phyloP scores from a whole-genome alignment of 2,888 invertebrate genomes.

The Volucella bombylans region DNA sequence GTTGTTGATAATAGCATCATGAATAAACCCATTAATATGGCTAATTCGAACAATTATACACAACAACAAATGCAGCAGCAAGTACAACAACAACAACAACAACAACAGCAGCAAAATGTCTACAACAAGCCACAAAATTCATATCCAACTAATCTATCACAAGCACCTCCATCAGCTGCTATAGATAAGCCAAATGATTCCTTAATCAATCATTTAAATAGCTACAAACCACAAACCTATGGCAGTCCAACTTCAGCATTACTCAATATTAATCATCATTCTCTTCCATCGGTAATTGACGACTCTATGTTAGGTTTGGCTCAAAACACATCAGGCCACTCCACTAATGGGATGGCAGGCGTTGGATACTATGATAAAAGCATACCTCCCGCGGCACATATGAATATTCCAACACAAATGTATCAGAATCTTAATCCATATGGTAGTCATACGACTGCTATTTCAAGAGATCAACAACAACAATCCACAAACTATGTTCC shows the following conservation, averaged over 20 bases:
- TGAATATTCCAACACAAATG: slow-evolving; percentile 84
- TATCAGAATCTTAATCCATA: slow-evolving; percentile 76
- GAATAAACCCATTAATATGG: slow-evolving; percentile 75
- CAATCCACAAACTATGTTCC: slow-evolving; percentile 60
- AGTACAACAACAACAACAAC: slow-evolving; percentile 75
- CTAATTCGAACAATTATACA: slow-evolving; percentile 75
- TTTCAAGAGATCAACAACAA: slow-evolving; percentile 73
- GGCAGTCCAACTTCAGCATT: slow-evolving; percentile 78
- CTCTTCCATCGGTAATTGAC: slow-evolving; percentile 77
- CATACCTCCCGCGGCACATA: slow-evolving; percentile 85
- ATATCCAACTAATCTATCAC: slow-evolving; percentile 65
- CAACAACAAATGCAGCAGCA: slow-evolving; percentile 76
- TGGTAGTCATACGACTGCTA: slow-evolving; percentile 54
- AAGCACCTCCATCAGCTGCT: slow-evolving; percentile 39
- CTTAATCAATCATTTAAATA: slow-evolving; percentile 78
- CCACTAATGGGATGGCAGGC: slow-evolving; percentile 48
- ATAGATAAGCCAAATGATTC: slow-evolving; percentile 68
- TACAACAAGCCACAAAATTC: slow-evolving; percentile 72
- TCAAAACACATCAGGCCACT: slow-evolving; percentile 68
- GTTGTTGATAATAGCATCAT: slow-evolving; percentile 74
- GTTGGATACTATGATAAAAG: slow-evolving; percentile 84
- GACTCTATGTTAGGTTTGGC: slow-evolving; percentile 79
- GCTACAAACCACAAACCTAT: slow-evolving; percentile 79
- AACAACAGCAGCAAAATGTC: slow-evolving; percentile 75
- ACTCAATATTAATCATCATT: slow-evolving; percentile 78